Evolutionary conservation across 2,888 invertebrate species (phyloP), one percentile per base, ranked within the genome.

Genomic region (Petrolisthes manimaculis): DNA sequence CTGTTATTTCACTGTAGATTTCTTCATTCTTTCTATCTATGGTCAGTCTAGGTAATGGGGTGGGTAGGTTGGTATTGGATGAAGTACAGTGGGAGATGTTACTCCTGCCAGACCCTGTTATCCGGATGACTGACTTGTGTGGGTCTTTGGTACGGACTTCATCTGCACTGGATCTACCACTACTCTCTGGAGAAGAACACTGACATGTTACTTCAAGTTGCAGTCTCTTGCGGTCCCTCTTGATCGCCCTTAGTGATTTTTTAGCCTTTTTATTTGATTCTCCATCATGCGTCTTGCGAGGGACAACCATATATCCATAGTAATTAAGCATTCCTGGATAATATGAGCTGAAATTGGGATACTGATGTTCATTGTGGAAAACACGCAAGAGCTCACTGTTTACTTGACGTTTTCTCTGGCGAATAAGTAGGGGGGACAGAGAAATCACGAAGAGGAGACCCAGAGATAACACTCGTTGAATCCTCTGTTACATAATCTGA

Each of bases 271-370:
- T 89, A 67, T 89, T 85, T 56, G 24, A 79, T 6, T 51, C 24
- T 4, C 53, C 69, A 18, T 78, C 83, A n/a, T 75, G 9, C 53
- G 88, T 54, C 56, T 84, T 86, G 8, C 85, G 88, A 24, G 91
- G 91, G 2, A 91, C 89, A 54, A 91, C 91, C 91, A 91, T 89
- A 84, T 91, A 91, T n/a, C 91, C 91, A 71, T 91, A 91, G 67
- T 91, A 91, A 61, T 91, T 91, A 67, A 91, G 83, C 74, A 91
- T 84, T 8, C 89, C 88, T 4, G 89, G 91, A 69, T 80, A 89
- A 12, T 86, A 84, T 18, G 82, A n/a, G 12, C 79, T 80, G 56
- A 78, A 88, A 56, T 84, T 69, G 37, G 82, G 77, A 61, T 81
- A 83, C 3, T 67, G 71, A 14, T 77, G 82, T 12, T 86, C 88